Evolutionary conservation across 2,797 vertebrate genomes (phyloP).

Genomic region (Sebastes jordani): DNA sequence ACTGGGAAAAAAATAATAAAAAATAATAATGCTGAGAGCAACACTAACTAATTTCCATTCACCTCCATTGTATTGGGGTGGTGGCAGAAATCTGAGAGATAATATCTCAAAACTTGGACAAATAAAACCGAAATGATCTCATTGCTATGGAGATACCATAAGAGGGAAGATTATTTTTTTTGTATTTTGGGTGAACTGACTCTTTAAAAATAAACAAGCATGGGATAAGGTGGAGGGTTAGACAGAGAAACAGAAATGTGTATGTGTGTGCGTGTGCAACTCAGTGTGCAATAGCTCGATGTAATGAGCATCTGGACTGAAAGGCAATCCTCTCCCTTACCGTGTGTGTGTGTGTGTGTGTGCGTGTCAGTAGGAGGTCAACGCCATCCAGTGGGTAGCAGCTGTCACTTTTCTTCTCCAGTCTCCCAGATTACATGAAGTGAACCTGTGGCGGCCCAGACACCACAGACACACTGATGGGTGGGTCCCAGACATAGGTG

Average conservation of each 20-base stretch:
- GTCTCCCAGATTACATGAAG: conserved; percentile 49
- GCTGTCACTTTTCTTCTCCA: conserved; percentile 58
- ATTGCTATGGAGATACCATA: background rate
- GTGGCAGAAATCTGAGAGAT: background rate
- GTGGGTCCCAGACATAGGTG: conserved; percentile 48
- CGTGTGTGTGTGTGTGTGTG: conserved; percentile 7
- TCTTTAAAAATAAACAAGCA: background rate
- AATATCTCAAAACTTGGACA: background rate
- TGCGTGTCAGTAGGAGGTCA: conserved; percentile 57
- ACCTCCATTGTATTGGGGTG: background rate
- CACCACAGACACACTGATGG: conserved; percentile 33
- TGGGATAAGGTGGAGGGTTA: background rate
- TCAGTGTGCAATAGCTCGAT: conserved; percentile 8
- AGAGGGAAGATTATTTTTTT: background rate
- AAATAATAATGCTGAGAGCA: background rate
- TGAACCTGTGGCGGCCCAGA: conserved; percentile 34
- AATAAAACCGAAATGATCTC: background rate
- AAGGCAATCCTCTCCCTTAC: conserved; percentile 42
- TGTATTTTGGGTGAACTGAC: background rate
- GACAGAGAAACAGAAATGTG: background rate
- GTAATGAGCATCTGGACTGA: conserved; percentile 64
- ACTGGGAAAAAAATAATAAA: background rate
- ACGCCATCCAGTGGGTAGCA: conserved; percentile 60
- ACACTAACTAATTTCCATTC: background rate
- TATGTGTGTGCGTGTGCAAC: background rate